Percentiles rank a stretch among this genome's conserved stretches.
Conservation (phyloP, 2,797 vertebrate species). For the Galago senegalensis region DNA sequence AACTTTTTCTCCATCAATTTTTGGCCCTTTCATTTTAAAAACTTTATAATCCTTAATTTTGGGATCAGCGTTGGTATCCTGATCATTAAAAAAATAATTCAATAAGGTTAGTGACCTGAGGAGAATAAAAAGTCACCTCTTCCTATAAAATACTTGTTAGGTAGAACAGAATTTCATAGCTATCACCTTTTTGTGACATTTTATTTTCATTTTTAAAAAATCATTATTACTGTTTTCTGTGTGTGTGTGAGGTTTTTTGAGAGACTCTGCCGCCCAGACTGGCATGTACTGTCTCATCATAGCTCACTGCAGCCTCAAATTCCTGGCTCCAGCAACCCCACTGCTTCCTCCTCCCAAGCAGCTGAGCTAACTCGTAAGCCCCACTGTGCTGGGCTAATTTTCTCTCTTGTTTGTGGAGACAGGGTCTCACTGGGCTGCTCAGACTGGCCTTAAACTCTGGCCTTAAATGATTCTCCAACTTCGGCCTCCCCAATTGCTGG, state of each 20-base stretch:
- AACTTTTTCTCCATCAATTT: conserved; percentile 82
- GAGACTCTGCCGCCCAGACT: neutral
- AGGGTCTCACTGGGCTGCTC: neutral
- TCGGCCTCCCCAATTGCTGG: neutral
- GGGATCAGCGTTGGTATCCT: conserved; percentile 87
- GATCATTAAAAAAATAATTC: conserved; percentile 73
- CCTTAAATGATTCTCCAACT: neutral
- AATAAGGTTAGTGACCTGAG: conserved; percentile 59
- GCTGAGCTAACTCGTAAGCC: neutral
- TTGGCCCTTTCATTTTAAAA: conserved; percentile 84
- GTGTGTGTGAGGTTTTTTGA: no score
- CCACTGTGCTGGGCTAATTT: neutral
- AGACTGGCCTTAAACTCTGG: neutral
- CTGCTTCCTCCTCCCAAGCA: neutral
- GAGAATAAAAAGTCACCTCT: conserved; percentile 57
- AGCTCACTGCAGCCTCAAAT: neutral
- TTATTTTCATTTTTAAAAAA: neutral
- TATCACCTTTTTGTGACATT: neutral
- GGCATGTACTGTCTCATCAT: neutral
- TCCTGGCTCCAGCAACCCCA: neutral
- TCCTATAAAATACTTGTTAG: neutral
- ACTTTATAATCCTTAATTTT: conserved; percentile 87
- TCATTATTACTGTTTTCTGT: no score
- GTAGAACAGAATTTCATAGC: conserved; percentile 9
- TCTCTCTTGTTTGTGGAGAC: neutral